Percentiles rank a stretch among this genome's conserved stretches.
Conservation (phyloP, 2,797 vertebrate species). For the Gadopsis marmoratus region DNA sequence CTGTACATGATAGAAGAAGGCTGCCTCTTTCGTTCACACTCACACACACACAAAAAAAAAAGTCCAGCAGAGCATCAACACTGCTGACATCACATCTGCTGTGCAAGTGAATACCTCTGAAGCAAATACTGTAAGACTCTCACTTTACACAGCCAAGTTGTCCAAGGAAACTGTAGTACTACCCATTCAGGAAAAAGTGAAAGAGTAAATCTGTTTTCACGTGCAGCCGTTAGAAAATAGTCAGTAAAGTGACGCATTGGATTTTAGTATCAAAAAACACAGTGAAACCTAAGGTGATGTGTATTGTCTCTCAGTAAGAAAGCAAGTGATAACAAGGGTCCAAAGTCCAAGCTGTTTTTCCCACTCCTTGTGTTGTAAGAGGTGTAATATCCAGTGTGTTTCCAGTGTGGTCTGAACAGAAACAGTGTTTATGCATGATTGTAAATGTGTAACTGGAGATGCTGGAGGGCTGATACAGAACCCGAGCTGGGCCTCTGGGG, state of each 20-base stretch:
- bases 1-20: conserved; percentile 62
- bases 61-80: conserved; percentile 28
- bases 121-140: conserved; percentile 54
- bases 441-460: conserved; percentile 45
- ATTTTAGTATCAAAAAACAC: conserved; percentile 54
- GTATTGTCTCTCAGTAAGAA: conserved; percentile 31
- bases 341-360: conserved; percentile 46
- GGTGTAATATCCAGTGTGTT: conserved; percentile 48
- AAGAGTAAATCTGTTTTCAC: conserved; percentile 51
- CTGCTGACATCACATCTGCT: conserved; percentile 30
- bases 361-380: conserved; percentile 32
- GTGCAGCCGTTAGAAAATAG: conserved; percentile 58
- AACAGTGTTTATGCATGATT: conserved; percentile 61
- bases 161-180: conserved; percentile 32
- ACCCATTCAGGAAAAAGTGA: conserved; percentile 44
- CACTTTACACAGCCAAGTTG: conserved; percentile 35
- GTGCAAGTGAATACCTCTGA: conserved; percentile 44
- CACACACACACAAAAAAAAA: conserved; percentile 37
- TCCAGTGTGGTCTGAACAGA: conserved; percentile 77
- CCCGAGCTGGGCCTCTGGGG: not conserved
- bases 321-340: conserved; percentile 33
- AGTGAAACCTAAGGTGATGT: conserved; percentile 35
- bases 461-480: conserved; percentile 18
- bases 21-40: conserved; percentile 46
- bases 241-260: conserved; percentile 39